Evolutionary conservation across 2,113 vertebrate genomes (phyloP).

Genomic region (Anarhynchus alexandrinus): DNA sequence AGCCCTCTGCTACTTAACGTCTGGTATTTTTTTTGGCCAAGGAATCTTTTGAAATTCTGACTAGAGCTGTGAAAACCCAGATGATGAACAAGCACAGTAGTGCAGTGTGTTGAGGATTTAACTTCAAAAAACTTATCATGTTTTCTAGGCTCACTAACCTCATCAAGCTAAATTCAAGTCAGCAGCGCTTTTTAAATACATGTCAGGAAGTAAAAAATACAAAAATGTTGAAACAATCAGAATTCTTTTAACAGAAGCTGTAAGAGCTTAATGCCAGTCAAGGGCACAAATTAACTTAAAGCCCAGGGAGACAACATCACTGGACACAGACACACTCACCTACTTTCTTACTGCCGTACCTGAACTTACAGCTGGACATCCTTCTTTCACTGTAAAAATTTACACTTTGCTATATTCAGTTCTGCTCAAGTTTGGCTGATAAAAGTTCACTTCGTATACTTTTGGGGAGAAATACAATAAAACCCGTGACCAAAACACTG

Average conservation of each 20-base stretch:
- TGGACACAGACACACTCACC: background rate
- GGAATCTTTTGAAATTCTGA: constrained; percentile 45
- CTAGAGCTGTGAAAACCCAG: constrained; percentile 23
- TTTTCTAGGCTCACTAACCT: background rate
- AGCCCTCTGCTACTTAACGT: constrained; percentile 22
- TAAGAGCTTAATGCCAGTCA: background rate
- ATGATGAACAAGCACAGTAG: constrained; percentile 27
- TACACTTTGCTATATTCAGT: background rate
- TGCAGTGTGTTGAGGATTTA: background rate
- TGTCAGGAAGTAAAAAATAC: background rate
- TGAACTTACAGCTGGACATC: background rate
- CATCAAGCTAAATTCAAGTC: constrained; percentile 9
- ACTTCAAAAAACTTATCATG: background rate
- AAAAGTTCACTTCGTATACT: background rate
- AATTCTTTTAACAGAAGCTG: constrained; percentile 20
- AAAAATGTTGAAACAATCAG: constrained; percentile 15
- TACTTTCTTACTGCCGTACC: background rate
- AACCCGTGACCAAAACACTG: background rate
- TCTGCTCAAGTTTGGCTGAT: background rate
- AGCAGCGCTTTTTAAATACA: background rate
- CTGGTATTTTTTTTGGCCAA: constrained; percentile 58
- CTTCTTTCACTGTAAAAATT: background rate
- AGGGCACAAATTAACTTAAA: background rate
- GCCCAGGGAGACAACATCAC: background rate
- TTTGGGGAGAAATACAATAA: background rate